A percentile compares a stretch with the other conserved stretches of the same genome.
These are phyloP conservation scores for Blomia tropicalis DNA, from an alignment of 2,888 invertebrate genomes.

Conservation along the genomic window DNA sequence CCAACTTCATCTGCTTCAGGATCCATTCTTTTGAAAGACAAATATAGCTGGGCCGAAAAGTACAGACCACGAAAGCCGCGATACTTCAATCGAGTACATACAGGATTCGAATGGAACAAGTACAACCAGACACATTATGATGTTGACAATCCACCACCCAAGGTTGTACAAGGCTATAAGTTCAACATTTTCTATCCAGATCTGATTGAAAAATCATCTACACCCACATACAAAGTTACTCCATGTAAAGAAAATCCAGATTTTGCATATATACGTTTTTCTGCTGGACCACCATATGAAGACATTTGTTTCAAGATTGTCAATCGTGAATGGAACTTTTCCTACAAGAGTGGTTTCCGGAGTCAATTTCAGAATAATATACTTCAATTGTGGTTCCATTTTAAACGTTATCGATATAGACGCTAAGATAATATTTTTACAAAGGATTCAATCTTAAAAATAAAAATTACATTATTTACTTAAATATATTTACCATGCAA, in stretches of 20 bases:
- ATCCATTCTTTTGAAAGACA: slow-evolving; percentile 38
- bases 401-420: slow-evolving; percentile 90
- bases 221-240: slow-evolving; percentile 83
- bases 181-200: slow-evolving; percentile 99
- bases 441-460: too few species aligned
- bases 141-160: slow-evolving; percentile 99
- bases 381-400: slow-evolving; percentile 99
- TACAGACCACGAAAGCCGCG: slow-evolving; percentile 91
- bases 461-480: too few species aligned
- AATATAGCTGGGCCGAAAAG: slow-evolving; percentile 92
- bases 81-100: slow-evolving; percentile 81
- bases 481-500: too few species aligned
- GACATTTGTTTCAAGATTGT: slow-evolving; percentile 98
- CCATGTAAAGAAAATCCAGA: slow-evolving; percentile 79
- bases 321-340: slow-evolving; percentile 97
- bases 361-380: slow-evolving; percentile 99
- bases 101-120: slow-evolving; percentile 99
- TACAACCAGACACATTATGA: slow-evolving; percentile 99
- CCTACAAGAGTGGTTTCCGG: slow-evolving; percentile 89
- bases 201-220: slow-evolving; percentile 75
- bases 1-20: neutral
- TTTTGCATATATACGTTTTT: slow-evolving; percentile 82
- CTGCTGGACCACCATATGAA: slow-evolving; percentile 98
- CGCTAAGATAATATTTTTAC: slow-evolving; percentile 34
- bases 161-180: slow-evolving; percentile 99